Conservation (phyloP, 2,888 invertebrate genomes). For the Conops quadrifasciatus region DNA sequence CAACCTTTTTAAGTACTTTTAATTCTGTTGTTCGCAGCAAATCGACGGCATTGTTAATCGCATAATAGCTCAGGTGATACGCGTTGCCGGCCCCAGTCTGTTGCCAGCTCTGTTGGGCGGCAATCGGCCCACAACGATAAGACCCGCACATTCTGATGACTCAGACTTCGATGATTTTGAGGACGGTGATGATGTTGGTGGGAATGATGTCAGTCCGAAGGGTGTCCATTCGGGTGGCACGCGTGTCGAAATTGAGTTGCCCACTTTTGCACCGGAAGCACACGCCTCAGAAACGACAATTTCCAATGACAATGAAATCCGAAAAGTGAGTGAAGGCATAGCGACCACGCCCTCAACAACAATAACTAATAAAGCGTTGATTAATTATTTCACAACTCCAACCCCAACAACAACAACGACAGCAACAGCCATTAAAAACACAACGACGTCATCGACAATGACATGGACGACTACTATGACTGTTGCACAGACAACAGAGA, state of each 20-base stretch:
- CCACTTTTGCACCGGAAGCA: slow-evolving; percentile 71
- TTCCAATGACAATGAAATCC: slow-evolving; percentile 45
- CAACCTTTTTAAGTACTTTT: slow-evolving; percentile 20
- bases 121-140: slow-evolving; percentile 42
- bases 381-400: slow-evolving; percentile 34
- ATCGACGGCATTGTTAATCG: slow-evolving; percentile 64
- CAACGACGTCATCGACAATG: slow-evolving; percentile 24
- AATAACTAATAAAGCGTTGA: slow-evolving; percentile 15
- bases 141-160: slow-evolving; percentile 64
- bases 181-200: slow-evolving; percentile 32
- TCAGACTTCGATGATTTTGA: slow-evolving; percentile 62
- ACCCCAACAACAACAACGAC: slow-evolving; percentile 37
- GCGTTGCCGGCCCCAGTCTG: slow-evolving; percentile 79
- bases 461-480: slow-evolving; percentile 32
- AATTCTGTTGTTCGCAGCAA: slow-evolving; percentile 55
- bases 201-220: slow-evolving; percentile 40
- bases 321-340: slow-evolving; percentile 55
- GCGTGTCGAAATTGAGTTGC: slow-evolving; percentile 71
- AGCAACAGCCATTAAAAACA: slow-evolving; percentile 37
- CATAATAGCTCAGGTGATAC: slow-evolving; percentile 70
- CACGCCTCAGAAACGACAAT: slow-evolving; percentile 63
- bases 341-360: slow-evolving; percentile 21
- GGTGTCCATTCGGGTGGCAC: slow-evolving; percentile 62
- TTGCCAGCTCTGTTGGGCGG: slow-evolving; percentile 59
- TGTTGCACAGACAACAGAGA: slow-evolving; percentile 39